Base-by-base conservation (phyloP, 2,113 vertebrate species). In the Aptenodytes patagonicus region DNA sequence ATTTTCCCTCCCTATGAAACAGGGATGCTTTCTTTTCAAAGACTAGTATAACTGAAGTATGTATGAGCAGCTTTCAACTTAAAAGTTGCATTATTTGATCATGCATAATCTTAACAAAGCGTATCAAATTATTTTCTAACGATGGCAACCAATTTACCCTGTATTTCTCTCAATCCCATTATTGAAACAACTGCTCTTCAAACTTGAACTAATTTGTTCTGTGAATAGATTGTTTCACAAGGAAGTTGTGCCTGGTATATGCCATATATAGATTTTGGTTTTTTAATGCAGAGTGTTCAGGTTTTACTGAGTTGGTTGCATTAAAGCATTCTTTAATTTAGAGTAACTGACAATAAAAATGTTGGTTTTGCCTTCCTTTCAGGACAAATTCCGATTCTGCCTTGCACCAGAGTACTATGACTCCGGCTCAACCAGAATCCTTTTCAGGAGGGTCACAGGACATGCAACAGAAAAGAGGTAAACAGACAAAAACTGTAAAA, bases 341-440 rank as follows among this genome's bases (percentile, higher is more conserved):
- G 29, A 34, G 60, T 44, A 89, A 13, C 44, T 86, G 64, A 51
- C 26, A 25, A 17, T 80, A 36, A 77, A 76, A 86, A 34, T 4
- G 1, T 42, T 42, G 62, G 21, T 26, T 70, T 76, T 72, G n/a
- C 44, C 71, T 87, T 89, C 79, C 62, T 26, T 68, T 32, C 97
- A 99, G 99, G 98, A 99, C 99, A 92, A 99, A 99, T 96, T 99
- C 99, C 1, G 99, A 99, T 97, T 99, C 99, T 19, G 99, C 99
- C 90, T 97, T 99, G 96, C 99, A 99, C 95, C 99, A 99, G 99
- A 99, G 99, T 92, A 98, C 99, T 84, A 99, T 99, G 99, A 98
- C 98, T 44, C 99, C 99, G 11, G 96, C 98, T 89, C 98, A 99
- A 38, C 98, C 99, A 93, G 99, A 99, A 79, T 93, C 99, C 78